Conservation (phyloP, 2,888 invertebrate genomes). For the Drosophila kuntzei region DNA sequence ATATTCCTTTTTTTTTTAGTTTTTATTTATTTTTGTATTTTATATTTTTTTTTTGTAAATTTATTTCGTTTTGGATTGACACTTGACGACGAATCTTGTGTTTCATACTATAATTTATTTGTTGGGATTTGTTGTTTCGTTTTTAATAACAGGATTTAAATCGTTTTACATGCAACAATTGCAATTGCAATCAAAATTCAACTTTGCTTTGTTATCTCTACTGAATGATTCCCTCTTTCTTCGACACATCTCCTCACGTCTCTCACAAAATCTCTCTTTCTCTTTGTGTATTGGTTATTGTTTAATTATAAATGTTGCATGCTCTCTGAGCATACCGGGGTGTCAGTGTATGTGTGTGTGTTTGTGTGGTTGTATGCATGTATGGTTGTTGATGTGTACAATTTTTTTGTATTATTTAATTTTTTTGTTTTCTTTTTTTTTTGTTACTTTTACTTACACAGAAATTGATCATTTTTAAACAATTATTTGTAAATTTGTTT, state of each 20-base stretch:
- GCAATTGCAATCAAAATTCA: constrained; percentile 56
- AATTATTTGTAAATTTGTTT: constrained; percentile 79
- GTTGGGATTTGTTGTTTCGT: constrained; percentile 44
- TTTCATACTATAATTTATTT: constrained; percentile 33
- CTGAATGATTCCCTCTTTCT: constrained; percentile 38
- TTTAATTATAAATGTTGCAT: constrained; percentile 59
- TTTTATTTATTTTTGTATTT: constrained; percentile 5
- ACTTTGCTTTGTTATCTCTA: constrained; percentile 45
- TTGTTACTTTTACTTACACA: constrained; percentile 63
- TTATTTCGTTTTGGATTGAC: constrained; percentile 64
- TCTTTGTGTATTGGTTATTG: constrained; percentile 48
- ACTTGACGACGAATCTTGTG: constrained; percentile 43
- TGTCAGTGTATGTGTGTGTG: constrained; percentile 40
- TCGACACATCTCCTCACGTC: constrained; percentile 6
- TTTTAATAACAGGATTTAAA: constrained; percentile 61
- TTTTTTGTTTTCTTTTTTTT: constrained; percentile 18
- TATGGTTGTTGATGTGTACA: constrained; percentile 35
- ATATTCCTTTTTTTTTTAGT: constrained; percentile 21
- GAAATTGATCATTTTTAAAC: constrained; percentile 74
- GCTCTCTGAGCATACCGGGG: constrained; percentile 70
- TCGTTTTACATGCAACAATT: constrained; percentile 49
- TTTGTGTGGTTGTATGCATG: constrained; percentile 14
- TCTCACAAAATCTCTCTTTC: constrained; percentile 15
- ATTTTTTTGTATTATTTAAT: constrained; percentile 34
- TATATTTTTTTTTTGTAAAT: constrained; percentile 47